Conservation (phyloP, 2,888 invertebrate genomes). For the Cosmia pyralina region DNA sequence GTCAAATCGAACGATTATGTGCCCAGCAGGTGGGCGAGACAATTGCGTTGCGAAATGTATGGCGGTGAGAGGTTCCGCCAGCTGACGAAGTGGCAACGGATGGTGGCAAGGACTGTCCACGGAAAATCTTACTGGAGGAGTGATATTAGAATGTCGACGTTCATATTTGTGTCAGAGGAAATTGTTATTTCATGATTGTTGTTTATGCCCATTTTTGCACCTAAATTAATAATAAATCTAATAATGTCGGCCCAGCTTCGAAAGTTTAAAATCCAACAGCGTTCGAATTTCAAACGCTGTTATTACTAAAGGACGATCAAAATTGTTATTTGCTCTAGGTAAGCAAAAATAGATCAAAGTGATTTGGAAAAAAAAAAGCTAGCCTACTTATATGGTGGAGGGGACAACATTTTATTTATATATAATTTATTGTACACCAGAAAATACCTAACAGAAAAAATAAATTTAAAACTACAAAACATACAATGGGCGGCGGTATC, state of each 20-base stretch:
- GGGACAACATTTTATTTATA: too few relatives aligned
- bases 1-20: slow-evolving; percentile 64
- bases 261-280: background rate
- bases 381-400: background rate
- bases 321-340: background rate
- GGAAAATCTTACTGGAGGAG: slow-evolving; percentile 9
- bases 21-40: slow-evolving; percentile 62
- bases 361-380: background rate
- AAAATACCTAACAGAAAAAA: too few relatives aligned
- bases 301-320: too few relatives aligned
- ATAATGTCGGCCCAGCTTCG: too few relatives aligned
- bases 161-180: slow-evolving; percentile 6
- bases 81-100: slow-evolving; percentile 45
- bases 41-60: slow-evolving; percentile 68
- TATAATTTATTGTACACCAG: too few relatives aligned
- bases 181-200: background rate
- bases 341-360: too few relatives aligned
- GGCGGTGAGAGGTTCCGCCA: slow-evolving; percentile 65
- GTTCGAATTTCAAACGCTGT: too few relatives aligned
- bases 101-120: slow-evolving; percentile 61
- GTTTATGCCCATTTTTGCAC: too few relatives aligned
- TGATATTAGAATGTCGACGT: slow-evolving; percentile 25
- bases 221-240: too few relatives aligned
- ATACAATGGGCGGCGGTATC: too few relatives aligned
- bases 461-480: too few relatives aligned